Percentiles rank a stretch among this genome's conserved stretches.
These are phyloP conservation scores for Cheilosia soror DNA, from an alignment of 2,888 invertebrate genomes.

Conservation along the genomic window DNA sequence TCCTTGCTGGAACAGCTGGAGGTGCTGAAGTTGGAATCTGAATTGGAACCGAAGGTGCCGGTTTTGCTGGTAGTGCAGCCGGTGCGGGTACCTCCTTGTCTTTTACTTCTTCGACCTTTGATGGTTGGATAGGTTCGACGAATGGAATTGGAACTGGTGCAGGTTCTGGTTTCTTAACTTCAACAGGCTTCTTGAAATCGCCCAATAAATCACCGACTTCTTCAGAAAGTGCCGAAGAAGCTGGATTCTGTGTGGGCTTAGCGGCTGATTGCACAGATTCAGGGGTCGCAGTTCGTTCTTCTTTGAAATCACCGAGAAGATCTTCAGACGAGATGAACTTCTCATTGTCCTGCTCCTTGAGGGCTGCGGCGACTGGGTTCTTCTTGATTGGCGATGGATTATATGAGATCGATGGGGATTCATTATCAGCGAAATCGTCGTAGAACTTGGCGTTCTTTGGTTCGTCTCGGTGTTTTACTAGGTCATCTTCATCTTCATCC, in stretches of 20 bases:
- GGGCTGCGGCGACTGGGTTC: slow-evolving; percentile 80
- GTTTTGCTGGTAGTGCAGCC: slow-evolving; percentile 32
- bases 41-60: slow-evolving; percentile 57
- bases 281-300: slow-evolving; percentile 79
- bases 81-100: slow-evolving; percentile 55
- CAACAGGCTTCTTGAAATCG: slow-evolving; percentile 36
- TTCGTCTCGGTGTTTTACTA: slow-evolving; percentile 64
- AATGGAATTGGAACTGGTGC: slow-evolving; percentile 56
- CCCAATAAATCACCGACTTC: slow-evolving; percentile 60
- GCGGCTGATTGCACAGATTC: slow-evolving; percentile 75
- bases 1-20: slow-evolving; percentile 64
- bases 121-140: slow-evolving; percentile 12
- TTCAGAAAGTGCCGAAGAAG: slow-evolving; percentile 50
- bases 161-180: slow-evolving; percentile 53
- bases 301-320: slow-evolving; percentile 82
- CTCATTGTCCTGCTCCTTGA: slow-evolving; percentile 83
- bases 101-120: slow-evolving; percentile 61
- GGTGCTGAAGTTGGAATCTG: slow-evolving; percentile 33
- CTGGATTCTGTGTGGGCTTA: slow-evolving; percentile 51
- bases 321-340: slow-evolving; percentile 84
- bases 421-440: slow-evolving; percentile 81
- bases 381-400: slow-evolving; percentile 83
- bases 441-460: slow-evolving; percentile 76
- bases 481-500: slow-evolving; percentile 65
- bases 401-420: slow-evolving; percentile 82